Percentiles rank a stretch among this genome's conserved stretches.
Evolutionary conservation across 2,888 invertebrate genomes (phyloP).

Genomic region (Andrena flavipes): DNA sequence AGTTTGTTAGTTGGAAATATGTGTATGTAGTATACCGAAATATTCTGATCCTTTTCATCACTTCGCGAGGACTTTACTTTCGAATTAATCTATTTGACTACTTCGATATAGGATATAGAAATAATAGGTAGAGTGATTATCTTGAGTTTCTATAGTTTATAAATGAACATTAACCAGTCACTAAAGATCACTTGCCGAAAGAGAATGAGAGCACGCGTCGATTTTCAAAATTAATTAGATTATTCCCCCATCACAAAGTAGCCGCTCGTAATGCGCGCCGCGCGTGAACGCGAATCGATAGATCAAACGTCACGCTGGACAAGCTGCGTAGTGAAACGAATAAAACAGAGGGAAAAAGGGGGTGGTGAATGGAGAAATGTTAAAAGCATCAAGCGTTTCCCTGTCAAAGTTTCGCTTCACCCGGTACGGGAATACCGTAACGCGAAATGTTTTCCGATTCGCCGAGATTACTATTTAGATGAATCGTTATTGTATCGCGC

Average conservation of each 20-base stretch:
- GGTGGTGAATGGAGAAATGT: background rate
- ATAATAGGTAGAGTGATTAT: too few relatives aligned
- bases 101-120: too few relatives aligned
- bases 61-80: too few relatives aligned
- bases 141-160: too few relatives aligned
- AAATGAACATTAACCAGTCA: too few relatives aligned
- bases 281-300: background rate
- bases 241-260: background rate
- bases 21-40: too few relatives aligned
- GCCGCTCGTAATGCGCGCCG: too few relatives aligned
- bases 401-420: slow-evolving; percentile 1
- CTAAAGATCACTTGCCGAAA: background rate
- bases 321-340: background rate
- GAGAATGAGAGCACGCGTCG: background rate
- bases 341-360: background rate
- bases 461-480: slow-evolving; percentile 21
- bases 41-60: too few relatives aligned
- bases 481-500: slow-evolving; percentile 7
- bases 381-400: slow-evolving; percentile 8
- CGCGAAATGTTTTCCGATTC: slow-evolving; percentile 14
- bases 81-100: too few relatives aligned
- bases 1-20: background rate
- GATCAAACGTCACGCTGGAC: slow-evolving; percentile 1
- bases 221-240: background rate
- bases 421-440: background rate